Percentiles rank a stretch among this genome's conserved stretches.
phyloP scores from a whole-genome alignment of 2,113 vertebrate species.

The Otolemur garnettii region DNA sequence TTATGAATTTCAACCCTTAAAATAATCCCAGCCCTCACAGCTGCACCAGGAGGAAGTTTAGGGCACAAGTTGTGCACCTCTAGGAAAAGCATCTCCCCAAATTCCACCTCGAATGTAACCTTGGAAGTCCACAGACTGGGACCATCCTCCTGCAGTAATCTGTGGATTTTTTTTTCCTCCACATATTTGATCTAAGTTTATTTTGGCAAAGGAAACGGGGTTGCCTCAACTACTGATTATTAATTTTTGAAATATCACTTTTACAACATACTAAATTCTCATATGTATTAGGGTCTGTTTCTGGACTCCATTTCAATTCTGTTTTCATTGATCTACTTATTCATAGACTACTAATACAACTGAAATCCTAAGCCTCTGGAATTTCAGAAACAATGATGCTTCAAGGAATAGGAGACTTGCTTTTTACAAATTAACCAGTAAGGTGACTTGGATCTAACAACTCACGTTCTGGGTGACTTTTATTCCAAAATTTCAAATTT shows the following conservation, averaged over 20 bases:
- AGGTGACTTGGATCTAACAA: not conserved
- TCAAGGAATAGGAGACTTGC: not conserved
- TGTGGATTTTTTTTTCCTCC: not conserved
- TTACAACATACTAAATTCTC: slow-evolving; percentile 1
- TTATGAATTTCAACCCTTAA: not conserved
- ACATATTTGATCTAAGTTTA: not conserved
- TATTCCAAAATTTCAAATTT: not conserved
- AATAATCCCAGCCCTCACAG: not conserved
- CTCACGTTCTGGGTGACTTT: not conserved
- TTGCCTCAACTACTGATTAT: not conserved
- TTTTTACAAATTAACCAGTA: not conserved
- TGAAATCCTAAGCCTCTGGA: not conserved
- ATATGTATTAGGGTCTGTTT: not conserved
- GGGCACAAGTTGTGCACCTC: not conserved
- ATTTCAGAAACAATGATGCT: not conserved
- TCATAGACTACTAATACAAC: not conserved
- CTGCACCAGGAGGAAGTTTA: not conserved
- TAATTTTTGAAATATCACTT: not conserved
- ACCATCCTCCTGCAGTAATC: not conserved
- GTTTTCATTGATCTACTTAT: not conserved
- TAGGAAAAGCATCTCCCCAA: not conserved
- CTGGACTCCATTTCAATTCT: slow-evolving; percentile 3
- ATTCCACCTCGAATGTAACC: not conserved
- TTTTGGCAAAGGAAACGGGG: not conserved
- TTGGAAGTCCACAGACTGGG: not conserved